Evolutionary conservation across 2,113 vertebrate species (phyloP).

Genomic region (Paracanthobrama guichenoti): DNA sequence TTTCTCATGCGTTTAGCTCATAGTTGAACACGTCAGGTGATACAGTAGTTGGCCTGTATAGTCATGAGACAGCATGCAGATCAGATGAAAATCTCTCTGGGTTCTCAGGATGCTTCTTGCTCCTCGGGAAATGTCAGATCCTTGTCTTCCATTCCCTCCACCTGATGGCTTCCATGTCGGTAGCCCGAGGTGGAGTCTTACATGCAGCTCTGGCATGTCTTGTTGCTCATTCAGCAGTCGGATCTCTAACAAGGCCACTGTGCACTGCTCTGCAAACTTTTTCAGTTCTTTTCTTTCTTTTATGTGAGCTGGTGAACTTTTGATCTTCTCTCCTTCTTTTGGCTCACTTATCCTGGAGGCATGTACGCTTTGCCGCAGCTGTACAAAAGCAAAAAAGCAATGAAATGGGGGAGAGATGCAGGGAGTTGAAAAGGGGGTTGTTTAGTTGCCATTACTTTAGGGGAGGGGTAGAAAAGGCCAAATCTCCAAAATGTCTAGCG

Average conservation of each 20-base stretch:
- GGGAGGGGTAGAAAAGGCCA: constrained; percentile 24
- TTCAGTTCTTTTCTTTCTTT: constrained; percentile 13
- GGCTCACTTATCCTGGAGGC: constrained; percentile 26
- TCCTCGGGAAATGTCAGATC: background rate
- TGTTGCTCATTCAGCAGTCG: constrained; percentile 16
- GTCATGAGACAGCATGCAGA: constrained; percentile 25
- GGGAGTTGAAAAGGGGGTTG: background rate
- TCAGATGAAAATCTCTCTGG: constrained; percentile 30
- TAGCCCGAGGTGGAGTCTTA: constrained; percentile 6
- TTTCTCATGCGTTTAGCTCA: background rate
- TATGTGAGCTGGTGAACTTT: constrained; percentile 40
- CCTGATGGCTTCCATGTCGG: background rate
- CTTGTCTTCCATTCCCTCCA: background rate
- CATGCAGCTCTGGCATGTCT: constrained; percentile 2
- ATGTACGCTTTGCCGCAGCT: constrained; percentile 36
- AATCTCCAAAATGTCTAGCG: constrained; percentile 52
- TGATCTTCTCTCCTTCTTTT: constrained; percentile 24
- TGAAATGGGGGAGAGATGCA: constrained; percentile 20
- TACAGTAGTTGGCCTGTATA: background rate
- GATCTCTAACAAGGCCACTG: background rate
- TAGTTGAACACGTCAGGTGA: constrained; percentile 34
- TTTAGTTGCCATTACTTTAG: constrained; percentile 33
- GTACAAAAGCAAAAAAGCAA: constrained; percentile 33
- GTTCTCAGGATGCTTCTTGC: constrained; percentile 19
- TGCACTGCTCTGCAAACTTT: constrained; percentile 18